A percentile compares a stretch with the other conserved stretches of the same genome.
These are phyloP conservation scores for Drosophila fulvimacula DNA, from an alignment of 2,888 invertebrate species.

Conservation along the genomic window DNA sequence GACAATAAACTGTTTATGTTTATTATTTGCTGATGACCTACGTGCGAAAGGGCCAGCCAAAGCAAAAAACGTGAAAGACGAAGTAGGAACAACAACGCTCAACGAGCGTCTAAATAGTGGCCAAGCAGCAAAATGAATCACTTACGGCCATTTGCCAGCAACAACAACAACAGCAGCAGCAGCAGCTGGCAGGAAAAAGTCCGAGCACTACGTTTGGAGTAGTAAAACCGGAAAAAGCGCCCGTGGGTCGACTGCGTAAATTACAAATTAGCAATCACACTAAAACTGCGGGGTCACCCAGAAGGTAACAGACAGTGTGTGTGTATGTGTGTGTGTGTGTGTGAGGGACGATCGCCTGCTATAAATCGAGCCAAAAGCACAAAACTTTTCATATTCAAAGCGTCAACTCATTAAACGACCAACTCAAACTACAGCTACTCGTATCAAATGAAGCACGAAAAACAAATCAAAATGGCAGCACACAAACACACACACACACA, in stretches of 20 bases:
- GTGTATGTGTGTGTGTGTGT: not conserved
- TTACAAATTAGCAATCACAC: constrained; percentile 82
- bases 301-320: too few species aligned
- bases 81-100: constrained; percentile 16
- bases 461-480: constrained; percentile 73
- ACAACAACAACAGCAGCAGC: constrained; percentile 5
- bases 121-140: constrained; percentile 70
- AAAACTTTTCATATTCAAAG: constrained; percentile 79
- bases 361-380: constrained; percentile 65
- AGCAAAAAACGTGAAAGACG: not conserved
- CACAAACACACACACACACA: constrained; percentile 34
- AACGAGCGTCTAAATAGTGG: constrained; percentile 53
- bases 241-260: constrained; percentile 76
- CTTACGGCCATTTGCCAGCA: constrained; percentile 69
- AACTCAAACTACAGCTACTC: constrained; percentile 64
- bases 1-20: constrained; percentile 82
- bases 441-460: constrained; percentile 77
- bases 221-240: constrained; percentile 65
- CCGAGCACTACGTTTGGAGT: constrained; percentile 48
- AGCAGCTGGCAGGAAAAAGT: constrained; percentile 35
- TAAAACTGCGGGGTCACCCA: constrained; percentile 54
- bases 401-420: constrained; percentile 78
- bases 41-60: constrained; percentile 62
- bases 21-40: constrained; percentile 83
- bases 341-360: constrained; percentile 16